Conservation (phyloP, 2,888 invertebrate genomes). For the Suillia variegata region DNA sequence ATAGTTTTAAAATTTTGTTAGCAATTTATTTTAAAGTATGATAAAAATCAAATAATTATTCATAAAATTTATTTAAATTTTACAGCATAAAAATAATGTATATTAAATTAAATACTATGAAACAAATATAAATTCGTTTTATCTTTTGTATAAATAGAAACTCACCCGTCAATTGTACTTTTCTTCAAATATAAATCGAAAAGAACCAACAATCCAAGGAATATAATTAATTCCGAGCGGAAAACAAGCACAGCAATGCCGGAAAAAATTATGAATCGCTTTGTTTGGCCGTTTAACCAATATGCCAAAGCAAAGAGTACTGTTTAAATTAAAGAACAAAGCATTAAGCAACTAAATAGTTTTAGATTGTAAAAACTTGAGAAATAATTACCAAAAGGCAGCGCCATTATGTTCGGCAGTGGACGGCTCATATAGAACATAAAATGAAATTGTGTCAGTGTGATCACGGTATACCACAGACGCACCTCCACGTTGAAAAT, state of each 20-base stretch:
- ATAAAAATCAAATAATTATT: neutral
- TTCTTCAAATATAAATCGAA: slow-evolving; percentile 77
- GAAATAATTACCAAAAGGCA: slow-evolving; percentile 83
- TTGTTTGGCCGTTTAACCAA: slow-evolving; percentile 80
- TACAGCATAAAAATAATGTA: no score
- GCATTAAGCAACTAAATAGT: slow-evolving; percentile 17
- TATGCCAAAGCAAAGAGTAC: slow-evolving; percentile 83
- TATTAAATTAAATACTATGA: no score
- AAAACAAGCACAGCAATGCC: slow-evolving; percentile 89
- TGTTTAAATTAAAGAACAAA: slow-evolving; percentile 62
- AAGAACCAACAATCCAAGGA: slow-evolving; percentile 84
- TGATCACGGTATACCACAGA: slow-evolving; percentile 82
- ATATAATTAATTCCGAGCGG: slow-evolving; percentile 84
- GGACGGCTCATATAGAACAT: slow-evolving; percentile 95
- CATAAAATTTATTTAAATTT: neutral
- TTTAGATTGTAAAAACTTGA: no score
- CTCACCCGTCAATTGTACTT: slow-evolving; percentile 71
- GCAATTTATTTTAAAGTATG: neutral
- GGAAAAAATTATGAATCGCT: slow-evolving; percentile 79
- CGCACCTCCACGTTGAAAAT: slow-evolving; percentile 79
- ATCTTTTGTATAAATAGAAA: neutral
- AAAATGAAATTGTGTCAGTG: slow-evolving; percentile 95
- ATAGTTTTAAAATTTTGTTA: neutral
- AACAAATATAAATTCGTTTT: no score
- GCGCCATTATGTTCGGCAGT: slow-evolving; percentile 92